Evolutionary conservation across 2,113 vertebrate species (phyloP).

Genomic region (Stomatorhinus ivindoensis): DNA sequence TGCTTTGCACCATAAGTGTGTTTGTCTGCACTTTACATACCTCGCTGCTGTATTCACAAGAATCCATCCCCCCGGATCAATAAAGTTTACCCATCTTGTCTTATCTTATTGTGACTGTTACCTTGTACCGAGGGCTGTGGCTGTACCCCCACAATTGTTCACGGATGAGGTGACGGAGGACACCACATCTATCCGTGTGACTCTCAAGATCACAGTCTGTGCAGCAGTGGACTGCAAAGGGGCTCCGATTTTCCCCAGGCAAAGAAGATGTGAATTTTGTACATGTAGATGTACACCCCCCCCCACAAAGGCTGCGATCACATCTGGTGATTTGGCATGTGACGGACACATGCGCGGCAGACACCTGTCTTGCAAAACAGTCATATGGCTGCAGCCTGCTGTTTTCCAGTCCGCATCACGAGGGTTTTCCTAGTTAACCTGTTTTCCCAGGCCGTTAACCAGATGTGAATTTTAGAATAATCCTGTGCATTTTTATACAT

Average conservation of each 20-base stretch:
- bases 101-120: not conserved
- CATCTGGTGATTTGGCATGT: not conserved
- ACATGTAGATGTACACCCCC: not conserved
- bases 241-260: not conserved
- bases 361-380: not conserved
- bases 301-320: not conserved
- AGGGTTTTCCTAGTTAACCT: not conserved
- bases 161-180: not conserved
- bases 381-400: not conserved
- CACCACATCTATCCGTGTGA: not conserved
- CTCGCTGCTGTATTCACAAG: not conserved
- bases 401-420: not conserved
- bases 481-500: not conserved
- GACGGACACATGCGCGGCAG: not conserved
- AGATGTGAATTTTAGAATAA: not conserved
- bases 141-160: not conserved
- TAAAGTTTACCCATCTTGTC: not conserved
- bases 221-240: not conserved
- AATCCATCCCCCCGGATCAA: not conserved
- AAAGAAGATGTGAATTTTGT: not conserved
- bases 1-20: not conserved
- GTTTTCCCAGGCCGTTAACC: not conserved
- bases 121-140: not conserved
- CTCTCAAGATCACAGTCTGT: not conserved
- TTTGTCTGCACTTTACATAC: not conserved